These are phyloP conservation scores for Nanorana parkeri DNA, from an alignment of 2,113 vertebrate genomes.

Conservation along the genomic window DNA sequence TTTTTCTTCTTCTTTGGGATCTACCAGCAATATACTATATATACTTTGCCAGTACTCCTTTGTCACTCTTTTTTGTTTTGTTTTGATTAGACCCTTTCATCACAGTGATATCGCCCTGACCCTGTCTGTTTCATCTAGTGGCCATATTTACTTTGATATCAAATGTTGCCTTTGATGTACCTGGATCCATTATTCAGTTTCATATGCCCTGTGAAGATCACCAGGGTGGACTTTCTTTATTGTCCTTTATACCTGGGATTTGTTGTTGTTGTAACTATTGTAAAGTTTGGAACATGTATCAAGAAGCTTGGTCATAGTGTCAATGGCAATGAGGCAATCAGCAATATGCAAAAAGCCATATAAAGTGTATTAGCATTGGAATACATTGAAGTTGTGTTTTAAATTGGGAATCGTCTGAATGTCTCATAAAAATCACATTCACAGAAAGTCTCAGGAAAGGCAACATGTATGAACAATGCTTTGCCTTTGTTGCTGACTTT, in stretches of 20 bases:
- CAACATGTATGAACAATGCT: too few species aligned
- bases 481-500: too few species aligned
- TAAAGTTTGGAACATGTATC: neutral
- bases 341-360: neutral
- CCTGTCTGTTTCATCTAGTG: conserved; percentile 29
- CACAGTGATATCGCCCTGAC: conserved; percentile 30
- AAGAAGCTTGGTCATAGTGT: neutral
- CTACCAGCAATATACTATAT: too few species aligned
- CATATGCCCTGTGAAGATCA: conserved; percentile 37
- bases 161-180: conserved; percentile 23
- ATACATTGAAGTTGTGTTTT: too few species aligned
- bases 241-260: neutral
- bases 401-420: too few species aligned
- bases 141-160: conserved; percentile 43
- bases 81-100: conserved; percentile 34
- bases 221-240: conserved; percentile 25
- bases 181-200: conserved; percentile 33
- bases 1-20: neutral
- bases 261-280: neutral
- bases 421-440: too few species aligned
- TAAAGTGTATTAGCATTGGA: neutral
- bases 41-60: neutral
- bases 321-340: neutral
- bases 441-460: too few species aligned
- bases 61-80: conserved; percentile 23